Evolutionary conservation across 1,140 invertebrate genomes (phyloP), one percentile per base, ranked within the genome.

Genomic region (Chymomyza costata): DNA sequence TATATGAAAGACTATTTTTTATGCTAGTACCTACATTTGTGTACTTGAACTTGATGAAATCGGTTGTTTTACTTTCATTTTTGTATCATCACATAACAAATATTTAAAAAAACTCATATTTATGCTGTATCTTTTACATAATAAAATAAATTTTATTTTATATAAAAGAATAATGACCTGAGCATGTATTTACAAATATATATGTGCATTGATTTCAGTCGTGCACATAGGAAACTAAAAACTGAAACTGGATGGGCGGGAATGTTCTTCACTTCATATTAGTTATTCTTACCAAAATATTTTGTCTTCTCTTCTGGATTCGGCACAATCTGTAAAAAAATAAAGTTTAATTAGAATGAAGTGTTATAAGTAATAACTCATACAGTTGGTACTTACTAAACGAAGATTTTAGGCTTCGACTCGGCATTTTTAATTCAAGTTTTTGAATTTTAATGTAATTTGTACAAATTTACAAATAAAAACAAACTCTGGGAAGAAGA

Each of bases 221-320:
- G 40, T 41, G 46, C 14, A 15, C 16, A 35, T 39, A 34, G 14
- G 44, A 56, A 37, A 34, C 53, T 35, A 21, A 60, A 50, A 56
- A n/a, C n/a, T n/a, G n/a, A n/a, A n/a, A 67, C 57, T 70, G 66
- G 53, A 40, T 28, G 10, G 5, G 5, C 10, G 25, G 14, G 19
- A 30, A 37, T 3, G 15, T 18, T 3, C 32, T 3, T 13, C 14
- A 10, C 2, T 37, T 18, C n/a, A 25, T 30, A n/a, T 54, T 80
- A 67, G 37, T 85, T 85, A 37, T 82, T 85, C 69, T 91, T 91
- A 48, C 90, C 87, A 85, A 92, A 92, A 82, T 91, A 92, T 61
- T 92, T 92, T 41, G 89, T 90, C 81, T 93, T 93, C 70, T 92
- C 91, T 58, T 89, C 87, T 40, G 91, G 91, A 86, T 92, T 91